These are phyloP conservation scores for Rhea americana DNA, from an alignment of 2,113 vertebrate genomes.

Conservation along the genomic window DNA sequence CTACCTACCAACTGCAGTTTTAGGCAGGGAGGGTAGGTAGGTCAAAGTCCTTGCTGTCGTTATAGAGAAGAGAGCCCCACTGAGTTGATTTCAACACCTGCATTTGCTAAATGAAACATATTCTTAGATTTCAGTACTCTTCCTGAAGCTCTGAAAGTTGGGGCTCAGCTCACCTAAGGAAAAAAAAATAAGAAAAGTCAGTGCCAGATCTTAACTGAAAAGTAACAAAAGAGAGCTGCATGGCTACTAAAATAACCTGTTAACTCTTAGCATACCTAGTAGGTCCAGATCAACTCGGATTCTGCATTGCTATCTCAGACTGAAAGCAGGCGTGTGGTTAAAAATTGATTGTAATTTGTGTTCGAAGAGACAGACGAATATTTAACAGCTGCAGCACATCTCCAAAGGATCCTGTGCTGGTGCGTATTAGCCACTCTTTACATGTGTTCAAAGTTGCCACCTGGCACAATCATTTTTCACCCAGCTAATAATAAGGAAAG, in stretches of 20 bases:
- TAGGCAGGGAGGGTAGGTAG: not conserved
- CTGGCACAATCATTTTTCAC: not conserved
- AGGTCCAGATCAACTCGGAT: not conserved
- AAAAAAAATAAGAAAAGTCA: not conserved
- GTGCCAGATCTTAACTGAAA: not conserved
- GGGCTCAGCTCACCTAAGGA: not conserved
- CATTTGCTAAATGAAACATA: not conserved
- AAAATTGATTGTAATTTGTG: not conserved
- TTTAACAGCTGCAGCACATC: not conserved
- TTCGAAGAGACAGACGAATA: rapidly evolving
- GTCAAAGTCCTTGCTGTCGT: not conserved
- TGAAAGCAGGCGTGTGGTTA: not conserved
- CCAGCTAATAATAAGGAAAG: not conserved
- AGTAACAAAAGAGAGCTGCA: not conserved
- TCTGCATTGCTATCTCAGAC: not conserved
- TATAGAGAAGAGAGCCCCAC: not conserved
- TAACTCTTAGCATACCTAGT: not conserved
- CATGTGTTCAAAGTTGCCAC: not conserved
- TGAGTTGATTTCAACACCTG: not conserved
- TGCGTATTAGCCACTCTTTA: rapidly evolving
- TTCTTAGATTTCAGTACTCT: not conserved
- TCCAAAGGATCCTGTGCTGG: rapidly evolving
- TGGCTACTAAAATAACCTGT: not conserved
- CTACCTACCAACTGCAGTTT: not conserved
- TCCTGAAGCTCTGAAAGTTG: not conserved